Evolutionary conservation across 2,888 invertebrate species (phyloP), one percentile per base, ranked within the genome.

Genomic region (Drosophila buzzatii): DNA sequence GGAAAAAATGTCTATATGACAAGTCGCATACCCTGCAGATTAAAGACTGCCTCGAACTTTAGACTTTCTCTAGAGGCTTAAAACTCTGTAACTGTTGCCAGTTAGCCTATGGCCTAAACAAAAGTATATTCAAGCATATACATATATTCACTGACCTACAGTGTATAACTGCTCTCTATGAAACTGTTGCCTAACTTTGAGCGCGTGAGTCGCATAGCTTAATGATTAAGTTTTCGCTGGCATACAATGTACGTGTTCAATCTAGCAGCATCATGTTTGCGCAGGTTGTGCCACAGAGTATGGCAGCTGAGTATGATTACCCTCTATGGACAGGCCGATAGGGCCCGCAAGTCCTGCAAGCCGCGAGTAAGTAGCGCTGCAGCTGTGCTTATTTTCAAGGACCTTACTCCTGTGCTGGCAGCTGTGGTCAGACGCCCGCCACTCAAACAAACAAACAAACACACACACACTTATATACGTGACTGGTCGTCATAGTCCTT

Each of bases 381-480:
- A 76, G 76, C 61, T 74, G 84, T 56, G 61, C 35, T 39, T 58
- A 58, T 58, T 63, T 70, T 66, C 79, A 84, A 89, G 88, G 88
- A 74, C 82, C 53, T 59, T 12, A n/a, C 23, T 51, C 18, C 55
- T 52, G 20, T 16, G 33, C 18, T n/a, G 12, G 14, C 20, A 35
- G 27, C 51, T 57, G 71, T 44, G 67, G 47, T 58, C 57, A 58
- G 47, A 49, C n/a, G 62, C 3, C 44, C 62, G 55, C 51, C 65
- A 66, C 61, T 64, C 60, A 60, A 20, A 35, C 55, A 66, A 58
- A 66, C 41, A 37, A 42, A 55, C 51, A 55, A 14, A 53, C 47
- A 42, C 12, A 49, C 23, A 20, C 18, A 41, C 23, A 56, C 53
- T 18, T 8, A n/a, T 33, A 44, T n/a, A 33, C 39, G 16, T 9